A percentile compares a stretch with the other conserved stretches of the same genome.
These are phyloP conservation scores for Panzeria rudis DNA, from an alignment of 2,888 invertebrate species.

Conservation along the genomic window DNA sequence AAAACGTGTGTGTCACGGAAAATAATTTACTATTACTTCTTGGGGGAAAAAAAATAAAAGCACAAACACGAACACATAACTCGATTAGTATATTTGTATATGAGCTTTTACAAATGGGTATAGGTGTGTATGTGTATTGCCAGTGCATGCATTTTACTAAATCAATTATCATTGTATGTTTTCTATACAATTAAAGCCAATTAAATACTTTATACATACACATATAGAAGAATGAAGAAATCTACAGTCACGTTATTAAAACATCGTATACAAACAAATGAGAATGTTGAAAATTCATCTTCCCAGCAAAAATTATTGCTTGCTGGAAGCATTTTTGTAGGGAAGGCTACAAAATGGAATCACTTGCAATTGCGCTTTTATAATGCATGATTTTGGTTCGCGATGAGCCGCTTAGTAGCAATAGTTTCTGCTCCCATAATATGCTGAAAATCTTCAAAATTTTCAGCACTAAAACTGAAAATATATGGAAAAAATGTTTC, in stretches of 20 bases:
- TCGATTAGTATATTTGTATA: not conserved
- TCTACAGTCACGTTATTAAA: not conserved
- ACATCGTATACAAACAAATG: not conserved
- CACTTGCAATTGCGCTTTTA: too few relatives aligned
- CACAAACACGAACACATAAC: not conserved
- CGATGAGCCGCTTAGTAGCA: too few relatives aligned
- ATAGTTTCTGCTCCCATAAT: too few relatives aligned
- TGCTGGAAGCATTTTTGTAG: too few relatives aligned
- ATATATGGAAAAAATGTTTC: too few relatives aligned
- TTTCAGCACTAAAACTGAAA: too few relatives aligned
- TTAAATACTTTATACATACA: conserved; percentile 17
- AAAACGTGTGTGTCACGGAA: not conserved
- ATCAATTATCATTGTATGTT: conserved; percentile 52
- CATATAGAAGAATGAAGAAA: not conserved
- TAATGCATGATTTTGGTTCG: too few relatives aligned
- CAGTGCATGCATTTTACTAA: conserved; percentile 15
- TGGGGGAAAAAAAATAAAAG: not conserved
- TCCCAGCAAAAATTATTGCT: too few relatives aligned
- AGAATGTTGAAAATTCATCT: not conserved
- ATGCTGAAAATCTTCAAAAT: too few relatives aligned
- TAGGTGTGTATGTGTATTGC: not conserved
- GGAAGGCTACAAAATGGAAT: too few relatives aligned
- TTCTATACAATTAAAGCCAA: conserved; percentile 63
- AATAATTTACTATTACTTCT: not conserved
- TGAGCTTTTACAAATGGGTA: not conserved